These are phyloP conservation scores for Geophilus truncorum DNA, from an alignment of 2,888 invertebrate genomes.

Conservation along the genomic window DNA sequence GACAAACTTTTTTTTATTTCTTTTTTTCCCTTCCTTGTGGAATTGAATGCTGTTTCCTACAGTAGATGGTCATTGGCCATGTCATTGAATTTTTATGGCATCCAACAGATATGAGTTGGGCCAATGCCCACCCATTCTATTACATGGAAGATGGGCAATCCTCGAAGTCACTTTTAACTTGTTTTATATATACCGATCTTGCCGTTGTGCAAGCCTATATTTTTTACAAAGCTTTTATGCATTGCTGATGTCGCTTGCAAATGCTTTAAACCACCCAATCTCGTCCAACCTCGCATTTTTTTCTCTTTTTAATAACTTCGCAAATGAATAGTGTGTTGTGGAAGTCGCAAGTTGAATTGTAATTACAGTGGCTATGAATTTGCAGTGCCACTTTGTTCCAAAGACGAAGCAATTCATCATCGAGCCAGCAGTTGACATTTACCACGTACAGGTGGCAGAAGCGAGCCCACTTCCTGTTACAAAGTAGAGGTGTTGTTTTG, in stretches of 20 bases:
- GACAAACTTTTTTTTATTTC: neutral
- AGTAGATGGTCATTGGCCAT: conserved; percentile 18
- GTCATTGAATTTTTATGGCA: conserved; percentile 25
- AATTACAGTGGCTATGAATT: conserved; percentile 1
- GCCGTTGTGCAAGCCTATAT: neutral
- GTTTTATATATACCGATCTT: neutral
- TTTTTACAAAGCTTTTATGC: neutral
- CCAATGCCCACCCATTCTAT: conserved; percentile 25
- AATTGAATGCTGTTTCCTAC: conserved; percentile 16
- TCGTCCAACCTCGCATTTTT: neutral
- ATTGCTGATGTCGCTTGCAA: neutral
- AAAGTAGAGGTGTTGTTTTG: conserved; percentile 18
- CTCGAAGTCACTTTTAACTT: neutral
- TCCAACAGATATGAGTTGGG: conserved; percentile 21
- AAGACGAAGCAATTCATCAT: conserved; percentile 18
- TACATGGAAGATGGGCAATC: conserved; percentile 20
- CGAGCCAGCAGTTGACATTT: neutral
- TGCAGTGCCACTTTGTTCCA: neutral
- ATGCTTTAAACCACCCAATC: too few relatives aligned
- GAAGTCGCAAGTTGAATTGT: neutral
- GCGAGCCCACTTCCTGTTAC: neutral
- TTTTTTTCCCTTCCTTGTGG: neutral
- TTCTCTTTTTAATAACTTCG: neutral
- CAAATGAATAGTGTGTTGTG: neutral
- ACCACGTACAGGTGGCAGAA: conserved; percentile 22